Percentiles rank a stretch among this genome's conserved stretches.
These are phyloP conservation scores for Cenopis cana DNA, from an alignment of 2,888 invertebrate genomes.

Conservation along the genomic window DNA sequence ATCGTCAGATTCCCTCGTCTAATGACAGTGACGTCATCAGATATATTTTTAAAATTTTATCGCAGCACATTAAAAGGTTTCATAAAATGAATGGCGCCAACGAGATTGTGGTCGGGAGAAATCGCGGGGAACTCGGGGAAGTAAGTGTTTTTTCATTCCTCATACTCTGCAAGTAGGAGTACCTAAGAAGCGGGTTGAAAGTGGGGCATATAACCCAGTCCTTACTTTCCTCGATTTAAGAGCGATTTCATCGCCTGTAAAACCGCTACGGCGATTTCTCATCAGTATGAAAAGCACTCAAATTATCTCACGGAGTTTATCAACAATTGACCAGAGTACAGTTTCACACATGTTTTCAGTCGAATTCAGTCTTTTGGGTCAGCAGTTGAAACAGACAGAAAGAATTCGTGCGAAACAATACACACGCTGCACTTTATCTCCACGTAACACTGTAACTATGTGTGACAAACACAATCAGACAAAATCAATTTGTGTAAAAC, in stretches of 20 bases:
- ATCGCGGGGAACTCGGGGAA: not conserved
- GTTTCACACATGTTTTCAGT: not conserved
- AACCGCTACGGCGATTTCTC: not conserved
- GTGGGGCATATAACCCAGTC: too few relatives aligned
- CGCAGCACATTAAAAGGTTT: not conserved
- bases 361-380: not conserved
- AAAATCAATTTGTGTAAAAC: not conserved
- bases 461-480: not conserved
- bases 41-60: not conserved
- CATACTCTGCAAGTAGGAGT: too few relatives aligned
- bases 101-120: not conserved
- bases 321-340: too few relatives aligned
- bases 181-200: too few relatives aligned
- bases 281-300: too few relatives aligned
- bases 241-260: too few relatives aligned
- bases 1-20: slow-evolving; percentile 8
- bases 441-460: not conserved
- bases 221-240: too few relatives aligned
- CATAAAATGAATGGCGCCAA: not conserved
- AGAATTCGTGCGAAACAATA: not conserved
- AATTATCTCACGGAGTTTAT: too few relatives aligned
- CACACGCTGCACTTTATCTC: not conserved
- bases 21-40: slow-evolving; percentile 8
- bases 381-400: not conserved
- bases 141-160: too few relatives aligned